Base-by-base conservation (phyloP, 1,140 invertebrate species). In the Drosophila varians region DNA sequence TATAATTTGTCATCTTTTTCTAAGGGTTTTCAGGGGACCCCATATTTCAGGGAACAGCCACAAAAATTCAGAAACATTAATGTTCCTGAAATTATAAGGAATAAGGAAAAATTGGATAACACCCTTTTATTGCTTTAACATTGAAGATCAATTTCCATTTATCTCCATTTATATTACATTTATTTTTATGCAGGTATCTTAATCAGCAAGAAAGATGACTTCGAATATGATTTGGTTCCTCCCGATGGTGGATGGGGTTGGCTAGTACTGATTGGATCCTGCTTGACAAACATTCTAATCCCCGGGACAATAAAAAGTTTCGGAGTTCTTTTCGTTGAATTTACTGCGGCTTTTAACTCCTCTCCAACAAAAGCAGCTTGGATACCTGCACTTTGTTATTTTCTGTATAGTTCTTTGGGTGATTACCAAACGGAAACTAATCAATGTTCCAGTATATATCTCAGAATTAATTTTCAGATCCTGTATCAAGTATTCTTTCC, bases 291-390 rank as follows among this genome's bases (percentile, higher is more conserved):
- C 82, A 93, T 97, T 49, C 92, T 97, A 6, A 96, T 97, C 36
- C 96, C 96, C 5, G 90, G 96, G 18, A 96, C 95, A 1, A 94
- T 97, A n/a, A 97, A 97, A 88, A 97, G 96, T 14, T 97, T 97
- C 84, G 96, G 96, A 18, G 95, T 97, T 1, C 91, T 97, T 0
- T 95, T 96, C 75, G 93, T 96, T 21, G 96, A 96, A 79, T 96
- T 97, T 87, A 91, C 95, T 38, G 94, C 95, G 72, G 94, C 94
- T 1, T 97, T 96, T 73, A 77, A 96, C 8, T 93, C 95, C 0
- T 93, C 94, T 7, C 93, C 94, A 1, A 93, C 95, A 0, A 93
- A 94, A n/a, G 95, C 95, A n/a, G 93, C 95, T 0, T 96, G 96
- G 93, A 96, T 97, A 78, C 96, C 96, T 1, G 95, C 96, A 0